Base-by-base conservation (phyloP, 2,113 vertebrate species). In the Xenopus borealis region DNA sequence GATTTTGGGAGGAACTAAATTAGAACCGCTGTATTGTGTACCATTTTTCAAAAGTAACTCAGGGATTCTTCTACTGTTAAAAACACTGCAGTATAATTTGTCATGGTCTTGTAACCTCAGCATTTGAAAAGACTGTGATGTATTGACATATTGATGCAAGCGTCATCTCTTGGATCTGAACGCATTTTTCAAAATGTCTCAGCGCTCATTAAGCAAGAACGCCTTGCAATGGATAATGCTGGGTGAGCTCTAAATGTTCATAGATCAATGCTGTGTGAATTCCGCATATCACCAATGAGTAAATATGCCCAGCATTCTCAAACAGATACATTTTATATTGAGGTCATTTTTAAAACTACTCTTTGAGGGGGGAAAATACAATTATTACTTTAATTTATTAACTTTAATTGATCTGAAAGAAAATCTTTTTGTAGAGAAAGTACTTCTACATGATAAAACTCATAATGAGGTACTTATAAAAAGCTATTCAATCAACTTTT, bases 111-210 rank as follows among this genome's bases (percentile, higher is more conserved):
- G 59, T 77, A 77, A 77, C 74, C 74, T 77, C 74, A 77, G 67
- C 74, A 77, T 77, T 77, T 77, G 61, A 70, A 77, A 77, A 77
- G 74, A 77, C 40, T 17, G 62, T 64, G 66, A 77, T 77, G 67
- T 77, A 77, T 76, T 76, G 73, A 69, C 52, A 68, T 76, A 76
- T 77, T 77, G 74, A 77, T 70, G 61, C 16, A 70, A 70, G 20
- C 61, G 59, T 70, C 74, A 70, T 77, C 66, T 70, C 62, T 62
- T 77, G 58, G 74, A 50, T 77, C 74, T 70, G 70, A 53, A 77
- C 62, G n/a, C 74, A 77, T 77, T 77, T 69, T 64, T 70, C 74
- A 77, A 77, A 77, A 77, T 77, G 74, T 69, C 74, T 77, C 50
- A 20, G 67, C 11, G 44, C 66, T 77, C 61, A 77, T 77, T 77